Conservation (phyloP, 1,140 invertebrate genomes). For the Littorina saxatilis region DNA sequence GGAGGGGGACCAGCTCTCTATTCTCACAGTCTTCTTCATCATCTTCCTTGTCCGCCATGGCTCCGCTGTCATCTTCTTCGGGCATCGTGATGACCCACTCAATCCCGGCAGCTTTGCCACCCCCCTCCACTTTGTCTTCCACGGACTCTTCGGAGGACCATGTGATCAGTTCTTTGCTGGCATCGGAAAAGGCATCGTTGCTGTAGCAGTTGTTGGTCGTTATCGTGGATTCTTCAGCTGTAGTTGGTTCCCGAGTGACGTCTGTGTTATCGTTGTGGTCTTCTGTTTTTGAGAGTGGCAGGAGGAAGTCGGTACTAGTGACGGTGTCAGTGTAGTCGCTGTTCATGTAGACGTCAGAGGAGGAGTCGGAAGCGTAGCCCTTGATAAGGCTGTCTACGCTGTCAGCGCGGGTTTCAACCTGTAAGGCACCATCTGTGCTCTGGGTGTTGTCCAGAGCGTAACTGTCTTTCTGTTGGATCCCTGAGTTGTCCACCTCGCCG, state of each 20-base stretch:
- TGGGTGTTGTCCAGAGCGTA: not conserved
- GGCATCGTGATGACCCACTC: too few relatives aligned
- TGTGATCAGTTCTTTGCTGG: not conserved
- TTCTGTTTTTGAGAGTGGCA: not conserved
- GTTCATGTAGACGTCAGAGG: slow-evolving; percentile 33
- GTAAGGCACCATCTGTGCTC: too few relatives aligned
- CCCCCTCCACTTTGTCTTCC: too few relatives aligned
- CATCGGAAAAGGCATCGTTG: not conserved
- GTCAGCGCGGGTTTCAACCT: slow-evolving; percentile 12
- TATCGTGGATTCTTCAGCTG: not conserved
- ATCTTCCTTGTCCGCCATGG: slow-evolving; percentile 8
- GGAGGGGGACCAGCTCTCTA: not conserved
- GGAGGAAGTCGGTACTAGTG: slow-evolving; percentile 32
- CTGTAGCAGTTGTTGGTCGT: not conserved
- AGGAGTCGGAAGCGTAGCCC: slow-evolving; percentile 15
- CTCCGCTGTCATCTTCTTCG: too few relatives aligned
- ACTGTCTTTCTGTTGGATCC: not conserved
- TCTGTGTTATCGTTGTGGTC: not conserved
- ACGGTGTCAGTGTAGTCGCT: slow-evolving; percentile 37
- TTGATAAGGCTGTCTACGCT: slow-evolving; percentile 14
- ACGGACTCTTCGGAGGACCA: not conserved
- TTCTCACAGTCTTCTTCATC: not conserved
- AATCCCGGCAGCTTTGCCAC: too few relatives aligned
- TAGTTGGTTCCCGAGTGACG: not conserved
- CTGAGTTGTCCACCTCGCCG: not conserved